Evolutionary conservation across 2,113 vertebrate species (phyloP).

Genomic region (Nesoenas mayeri): DNA sequence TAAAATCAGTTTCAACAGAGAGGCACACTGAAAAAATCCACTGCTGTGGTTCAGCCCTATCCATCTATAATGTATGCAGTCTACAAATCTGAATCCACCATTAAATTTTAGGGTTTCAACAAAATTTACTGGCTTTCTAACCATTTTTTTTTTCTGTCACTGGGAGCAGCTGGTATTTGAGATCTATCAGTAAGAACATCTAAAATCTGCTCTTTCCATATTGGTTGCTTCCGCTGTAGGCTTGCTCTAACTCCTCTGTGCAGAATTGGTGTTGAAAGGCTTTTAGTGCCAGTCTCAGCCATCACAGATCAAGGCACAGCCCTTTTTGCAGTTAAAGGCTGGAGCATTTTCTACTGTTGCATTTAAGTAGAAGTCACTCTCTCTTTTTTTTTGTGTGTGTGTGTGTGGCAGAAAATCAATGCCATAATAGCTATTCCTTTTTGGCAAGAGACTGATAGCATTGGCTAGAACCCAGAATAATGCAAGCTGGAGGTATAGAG

Average conservation of each 20-base stretch:
- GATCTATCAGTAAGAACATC: background rate
- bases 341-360: constrained; percentile 39
- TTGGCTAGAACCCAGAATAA: constrained; percentile 61
- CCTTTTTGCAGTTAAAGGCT: constrained; percentile 17
- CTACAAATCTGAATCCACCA: background rate
- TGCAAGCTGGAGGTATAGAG: constrained; percentile 53
- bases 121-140: background rate
- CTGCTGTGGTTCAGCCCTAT: background rate
- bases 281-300: background rate
- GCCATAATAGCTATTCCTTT: constrained; percentile 67
- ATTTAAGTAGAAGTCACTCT: constrained; percentile 64
- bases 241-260: background rate
- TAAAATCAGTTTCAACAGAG: background rate
- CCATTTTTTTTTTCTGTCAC: background rate
- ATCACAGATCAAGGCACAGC: background rate
- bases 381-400: background rate
- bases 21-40: background rate
- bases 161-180: background rate
- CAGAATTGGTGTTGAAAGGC: background rate
- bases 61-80: background rate
- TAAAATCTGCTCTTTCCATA: background rate
- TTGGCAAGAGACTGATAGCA: constrained; percentile 62
- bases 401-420: constrained; percentile 61
- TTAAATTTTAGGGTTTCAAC: background rate
- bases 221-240: background rate